Conservation (phyloP, 23 tunicate species). For the Trididemnum clinides region DNA sequence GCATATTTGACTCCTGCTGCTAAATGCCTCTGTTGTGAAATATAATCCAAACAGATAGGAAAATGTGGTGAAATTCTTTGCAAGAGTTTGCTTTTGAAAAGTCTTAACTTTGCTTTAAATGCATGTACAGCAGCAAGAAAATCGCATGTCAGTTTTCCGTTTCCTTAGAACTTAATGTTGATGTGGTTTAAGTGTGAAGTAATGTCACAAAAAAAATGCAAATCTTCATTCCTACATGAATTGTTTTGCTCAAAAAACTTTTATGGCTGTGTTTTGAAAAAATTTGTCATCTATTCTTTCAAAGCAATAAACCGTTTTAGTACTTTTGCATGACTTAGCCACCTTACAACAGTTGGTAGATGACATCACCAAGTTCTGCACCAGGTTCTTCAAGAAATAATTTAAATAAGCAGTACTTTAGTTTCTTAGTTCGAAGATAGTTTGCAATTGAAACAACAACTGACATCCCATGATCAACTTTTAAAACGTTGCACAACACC, state of each 20-base stretch:
- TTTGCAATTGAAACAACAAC: constrained; percentile 42
- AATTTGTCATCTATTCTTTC: constrained; percentile 27
- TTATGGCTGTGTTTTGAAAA: constrained; percentile 36
- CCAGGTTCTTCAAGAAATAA: constrained; percentile 40
- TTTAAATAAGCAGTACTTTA: constrained; percentile 35
- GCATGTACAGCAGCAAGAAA: constrained; percentile 29
- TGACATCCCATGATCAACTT: constrained; percentile 47
- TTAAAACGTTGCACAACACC: constrained; percentile 40
- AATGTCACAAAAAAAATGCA: constrained; percentile 34
- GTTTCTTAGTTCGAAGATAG: constrained; percentile 38
- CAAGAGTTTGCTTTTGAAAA: constrained; percentile 31
- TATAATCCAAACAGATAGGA: constrained; percentile 21
- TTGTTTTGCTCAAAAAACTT: constrained; percentile 32
- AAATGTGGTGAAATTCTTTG: constrained; percentile 41
- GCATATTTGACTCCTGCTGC: constrained; percentile 47
- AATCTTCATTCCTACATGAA: constrained; percentile 43
- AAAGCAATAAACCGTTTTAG: constrained; percentile 39
- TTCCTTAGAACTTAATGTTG: constrained; percentile 39
- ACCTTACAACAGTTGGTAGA: constrained; percentile 41
- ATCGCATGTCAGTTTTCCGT: constrained; percentile 26
- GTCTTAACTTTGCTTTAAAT: constrained; percentile 38
- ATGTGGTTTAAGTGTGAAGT: constrained; percentile 49
- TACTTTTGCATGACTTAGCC: constrained; percentile 51
- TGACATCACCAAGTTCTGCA: constrained; percentile 32
- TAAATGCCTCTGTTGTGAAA: constrained; percentile 9